Evolutionary conservation across 2,888 invertebrate genomes (phyloP).

Genomic region (Strigamia transsilvanica): DNA sequence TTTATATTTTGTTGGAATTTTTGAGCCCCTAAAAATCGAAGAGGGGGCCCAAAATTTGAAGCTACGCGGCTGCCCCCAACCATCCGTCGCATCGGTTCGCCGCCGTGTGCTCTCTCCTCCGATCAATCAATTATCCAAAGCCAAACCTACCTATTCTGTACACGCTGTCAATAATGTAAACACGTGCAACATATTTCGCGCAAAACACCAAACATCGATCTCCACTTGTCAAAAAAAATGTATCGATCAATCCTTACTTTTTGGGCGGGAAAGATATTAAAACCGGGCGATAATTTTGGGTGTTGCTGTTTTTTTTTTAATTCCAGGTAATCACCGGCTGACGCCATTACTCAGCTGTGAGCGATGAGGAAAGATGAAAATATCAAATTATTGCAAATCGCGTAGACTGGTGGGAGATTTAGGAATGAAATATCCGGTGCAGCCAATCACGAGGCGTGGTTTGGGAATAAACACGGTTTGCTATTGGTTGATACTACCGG

Average conservation of each 20-base stretch:
- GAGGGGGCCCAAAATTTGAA: too few species aligned
- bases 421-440: too few species aligned
- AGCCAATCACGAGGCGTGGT: too few species aligned
- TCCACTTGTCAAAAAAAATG: background rate
- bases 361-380: background rate
- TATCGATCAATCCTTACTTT: background rate
- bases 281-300: background rate
- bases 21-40: too few species aligned
- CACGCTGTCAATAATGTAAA: background rate
- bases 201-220: background rate
- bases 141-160: background rate
- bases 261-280: too few species aligned
- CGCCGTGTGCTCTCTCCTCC: background rate
- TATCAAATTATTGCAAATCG: background rate
- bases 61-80: too few species aligned
- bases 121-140: slow-evolving; percentile 1
- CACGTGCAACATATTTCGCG: background rate
- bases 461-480: too few species aligned
- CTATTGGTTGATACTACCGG: too few species aligned
- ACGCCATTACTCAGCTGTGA: background rate
- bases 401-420: background rate
- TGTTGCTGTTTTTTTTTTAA: background rate
- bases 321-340: background rate
- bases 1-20: too few species aligned
- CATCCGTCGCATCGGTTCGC: too few species aligned